These are phyloP conservation scores for Psilopogon haemacephalus DNA, from an alignment of 2,113 vertebrate species.

Conservation along the genomic window DNA sequence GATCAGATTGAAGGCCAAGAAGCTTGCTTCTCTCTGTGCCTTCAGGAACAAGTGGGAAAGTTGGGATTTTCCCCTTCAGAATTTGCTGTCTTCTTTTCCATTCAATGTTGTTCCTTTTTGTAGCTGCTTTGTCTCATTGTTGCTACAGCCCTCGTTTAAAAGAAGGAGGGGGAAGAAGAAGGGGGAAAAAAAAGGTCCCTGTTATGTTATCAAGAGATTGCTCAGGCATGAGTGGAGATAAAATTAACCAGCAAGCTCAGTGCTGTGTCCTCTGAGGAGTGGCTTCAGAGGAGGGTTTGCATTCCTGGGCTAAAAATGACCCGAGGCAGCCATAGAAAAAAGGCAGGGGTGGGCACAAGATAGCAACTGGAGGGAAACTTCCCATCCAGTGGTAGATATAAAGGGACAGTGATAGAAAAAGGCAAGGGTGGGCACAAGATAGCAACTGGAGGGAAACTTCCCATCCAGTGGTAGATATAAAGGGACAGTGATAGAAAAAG, in stretches of 20 bases:
- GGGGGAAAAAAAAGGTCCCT: background rate
- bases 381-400: background rate
- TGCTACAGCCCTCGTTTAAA: conserved; percentile 16
- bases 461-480: background rate
- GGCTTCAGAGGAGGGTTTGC: background rate
- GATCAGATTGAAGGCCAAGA: background rate
- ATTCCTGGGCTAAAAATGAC: background rate
- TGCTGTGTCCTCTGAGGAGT: background rate
- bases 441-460: background rate
- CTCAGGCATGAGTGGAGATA: conserved; percentile 29
- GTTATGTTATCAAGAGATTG: conserved; percentile 1
- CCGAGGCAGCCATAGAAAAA: conserved; percentile 1
- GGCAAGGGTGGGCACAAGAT: background rate
- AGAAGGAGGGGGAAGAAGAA: background rate
- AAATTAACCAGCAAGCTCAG: conserved; percentile 10
- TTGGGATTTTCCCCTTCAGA: background rate
- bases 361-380: background rate
- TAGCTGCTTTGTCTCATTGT: conserved; percentile 7
- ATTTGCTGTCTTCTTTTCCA: rapidly evolving
- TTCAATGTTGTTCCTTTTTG: background rate
- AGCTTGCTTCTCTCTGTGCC: background rate
- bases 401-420: background rate
- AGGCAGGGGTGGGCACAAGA: background rate
- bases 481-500: background rate
- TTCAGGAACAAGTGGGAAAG: background rate